These are phyloP conservation scores for Myocastor coypus DNA, from an alignment of 2,113 vertebrate genomes.

Conservation along the genomic window DNA sequence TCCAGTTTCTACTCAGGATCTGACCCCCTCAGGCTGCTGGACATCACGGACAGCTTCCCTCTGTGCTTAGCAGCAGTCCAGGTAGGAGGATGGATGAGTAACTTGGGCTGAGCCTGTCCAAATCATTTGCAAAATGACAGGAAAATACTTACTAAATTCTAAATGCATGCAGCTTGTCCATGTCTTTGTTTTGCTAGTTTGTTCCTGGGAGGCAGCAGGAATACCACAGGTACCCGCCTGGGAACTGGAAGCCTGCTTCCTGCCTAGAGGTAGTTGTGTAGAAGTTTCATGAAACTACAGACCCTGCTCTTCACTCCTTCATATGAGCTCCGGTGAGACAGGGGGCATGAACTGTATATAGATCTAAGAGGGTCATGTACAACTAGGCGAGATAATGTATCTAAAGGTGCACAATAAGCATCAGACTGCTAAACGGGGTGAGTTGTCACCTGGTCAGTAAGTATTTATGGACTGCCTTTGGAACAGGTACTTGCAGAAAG, in stretches of 20 bases:
- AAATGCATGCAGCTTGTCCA: too few relatives aligned
- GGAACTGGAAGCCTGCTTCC: conserved; percentile 5
- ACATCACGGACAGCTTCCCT: background rate
- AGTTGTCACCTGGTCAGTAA: background rate
- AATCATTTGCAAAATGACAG: background rate
- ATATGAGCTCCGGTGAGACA: background rate
- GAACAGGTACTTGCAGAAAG: background rate
- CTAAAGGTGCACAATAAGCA: background rate
- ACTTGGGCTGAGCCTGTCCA: background rate
- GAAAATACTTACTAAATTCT: background rate
- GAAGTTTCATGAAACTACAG: background rate
- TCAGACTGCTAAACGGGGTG: background rate
- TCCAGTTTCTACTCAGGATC: background rate
- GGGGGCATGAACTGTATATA: background rate
- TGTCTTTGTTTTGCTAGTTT: background rate
- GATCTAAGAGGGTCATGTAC: background rate
- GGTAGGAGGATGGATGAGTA: background rate
- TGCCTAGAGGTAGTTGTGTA: background rate
- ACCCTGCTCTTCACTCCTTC: background rate
- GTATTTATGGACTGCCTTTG: background rate
- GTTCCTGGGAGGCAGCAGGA: background rate
- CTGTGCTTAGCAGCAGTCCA: background rate
- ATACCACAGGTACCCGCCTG: background rate
- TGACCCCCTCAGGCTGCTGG: background rate
- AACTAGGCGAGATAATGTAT: background rate